phyloP scores from a whole-genome alignment of 2,113 vertebrate genomes.

The Paramisgurnus dabryanus region DNA sequence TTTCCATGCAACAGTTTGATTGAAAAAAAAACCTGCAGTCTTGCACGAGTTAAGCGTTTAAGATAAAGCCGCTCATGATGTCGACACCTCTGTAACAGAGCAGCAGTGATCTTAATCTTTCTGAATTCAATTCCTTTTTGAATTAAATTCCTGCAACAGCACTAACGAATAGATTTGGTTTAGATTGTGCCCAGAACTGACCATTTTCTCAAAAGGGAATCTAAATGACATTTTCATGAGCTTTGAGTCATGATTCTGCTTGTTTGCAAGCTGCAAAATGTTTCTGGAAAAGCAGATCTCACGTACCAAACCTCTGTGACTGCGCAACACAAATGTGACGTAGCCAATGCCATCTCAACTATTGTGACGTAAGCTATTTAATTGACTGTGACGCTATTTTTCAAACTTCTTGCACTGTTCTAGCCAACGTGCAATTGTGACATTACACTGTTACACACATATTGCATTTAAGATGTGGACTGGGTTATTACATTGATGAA shows the following conservation, averaged over 20 bases:
- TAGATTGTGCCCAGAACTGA: neutral
- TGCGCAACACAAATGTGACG: neutral
- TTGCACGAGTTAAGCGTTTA: neutral
- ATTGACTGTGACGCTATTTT: constrained; percentile 1
- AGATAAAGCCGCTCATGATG: neutral
- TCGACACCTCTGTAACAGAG: neutral
- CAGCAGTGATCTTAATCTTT: neutral
- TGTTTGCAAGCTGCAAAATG: neutral
- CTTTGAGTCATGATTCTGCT: constrained; percentile 1
- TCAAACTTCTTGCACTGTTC: no score
- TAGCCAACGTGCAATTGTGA: no score
- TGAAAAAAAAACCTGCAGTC: neutral
- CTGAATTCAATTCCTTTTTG: neutral
- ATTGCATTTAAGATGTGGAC: no score
- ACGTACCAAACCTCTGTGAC: neutral
- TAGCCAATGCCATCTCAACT: neutral
- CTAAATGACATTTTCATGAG: neutral
- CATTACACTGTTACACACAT: no score
- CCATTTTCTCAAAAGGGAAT: neutral
- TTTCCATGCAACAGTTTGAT: constrained; percentile 26
- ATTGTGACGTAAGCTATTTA: neutral
- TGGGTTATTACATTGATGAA: no score
- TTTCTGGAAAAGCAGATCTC: neutral
- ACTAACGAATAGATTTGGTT: neutral
- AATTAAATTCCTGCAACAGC: neutral